Evolutionary conservation across 2,888 invertebrate species (phyloP).

Genomic region (Brenthis hecate): DNA sequence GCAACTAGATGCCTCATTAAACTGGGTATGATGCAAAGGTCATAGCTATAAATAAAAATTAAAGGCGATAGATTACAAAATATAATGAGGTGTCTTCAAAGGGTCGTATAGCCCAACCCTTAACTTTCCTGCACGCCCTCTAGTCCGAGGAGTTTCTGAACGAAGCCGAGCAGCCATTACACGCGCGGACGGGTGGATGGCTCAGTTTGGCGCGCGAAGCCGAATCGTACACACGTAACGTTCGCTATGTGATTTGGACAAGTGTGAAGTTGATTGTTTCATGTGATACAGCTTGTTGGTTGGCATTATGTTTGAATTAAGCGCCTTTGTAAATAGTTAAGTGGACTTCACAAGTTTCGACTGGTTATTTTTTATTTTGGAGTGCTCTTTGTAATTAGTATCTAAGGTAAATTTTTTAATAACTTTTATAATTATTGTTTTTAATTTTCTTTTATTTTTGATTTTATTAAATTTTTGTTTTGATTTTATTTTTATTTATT

Average conservation of each 20-base stretch:
- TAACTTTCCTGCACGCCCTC: constrained; percentile 53
- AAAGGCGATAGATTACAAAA: constrained; percentile 77
- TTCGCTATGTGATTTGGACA: constrained; percentile 64
- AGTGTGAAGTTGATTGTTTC: constrained; percentile 81
- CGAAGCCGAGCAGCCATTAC: constrained; percentile 39
- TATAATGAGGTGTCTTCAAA: constrained; percentile 80
- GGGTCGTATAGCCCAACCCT: constrained; percentile 53
- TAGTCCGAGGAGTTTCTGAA: constrained; percentile 65
- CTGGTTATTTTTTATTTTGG: constrained; percentile 40
- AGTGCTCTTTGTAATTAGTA: constrained; percentile 39
- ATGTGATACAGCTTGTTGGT: constrained; percentile 76
- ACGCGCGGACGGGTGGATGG: constrained; percentile 45
- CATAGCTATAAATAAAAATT: constrained; percentile 71
- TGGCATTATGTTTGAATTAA: constrained; percentile 78
- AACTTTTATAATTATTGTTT: constrained; percentile 11
- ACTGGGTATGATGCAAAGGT: constrained; percentile 45
- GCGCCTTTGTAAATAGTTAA: constrained; percentile 72
- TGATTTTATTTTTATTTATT: background rate
- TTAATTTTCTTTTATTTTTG: background rate
- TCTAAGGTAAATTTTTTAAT: constrained; percentile 39
- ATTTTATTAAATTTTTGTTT: background rate
- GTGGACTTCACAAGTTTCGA: constrained; percentile 61
- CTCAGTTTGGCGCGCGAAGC: constrained; percentile 77
- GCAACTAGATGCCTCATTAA: constrained; percentile 23
- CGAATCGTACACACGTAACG: constrained; percentile 55